A percentile compares a stretch with the other conserved stretches of the same genome.
phyloP scores from a whole-genome alignment of 1,140 invertebrate genomes.

The Calephelis nemesis region DNA sequence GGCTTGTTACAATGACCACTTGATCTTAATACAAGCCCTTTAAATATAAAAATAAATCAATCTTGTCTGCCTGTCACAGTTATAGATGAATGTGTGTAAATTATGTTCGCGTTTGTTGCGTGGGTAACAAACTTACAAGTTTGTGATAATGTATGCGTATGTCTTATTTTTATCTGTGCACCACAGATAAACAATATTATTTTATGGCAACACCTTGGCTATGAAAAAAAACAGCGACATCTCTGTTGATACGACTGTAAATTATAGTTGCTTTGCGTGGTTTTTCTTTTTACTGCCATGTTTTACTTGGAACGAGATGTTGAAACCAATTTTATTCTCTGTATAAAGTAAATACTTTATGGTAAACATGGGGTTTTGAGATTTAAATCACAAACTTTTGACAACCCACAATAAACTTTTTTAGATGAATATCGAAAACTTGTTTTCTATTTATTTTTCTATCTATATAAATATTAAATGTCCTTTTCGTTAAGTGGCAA shows the following conservation, averaged over 20 bases:
- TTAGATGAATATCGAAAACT: no score
- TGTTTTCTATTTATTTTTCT: no score
- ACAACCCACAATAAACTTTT: no score
- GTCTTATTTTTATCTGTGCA: constrained; percentile 35
- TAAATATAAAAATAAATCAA: constrained; percentile 46
- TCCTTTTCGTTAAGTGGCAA: no score
- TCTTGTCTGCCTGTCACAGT: constrained; percentile 35
- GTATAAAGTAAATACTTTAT: no score
- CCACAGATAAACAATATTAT: constrained; percentile 25
- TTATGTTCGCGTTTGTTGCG: constrained; percentile 33
- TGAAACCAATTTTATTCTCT: no score
- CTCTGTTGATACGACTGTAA: constrained; percentile 5
- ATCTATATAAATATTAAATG: no score
- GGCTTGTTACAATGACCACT: constrained; percentile 26
- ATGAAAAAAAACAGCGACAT: constrained; percentile 16
- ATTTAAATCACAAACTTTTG: no score
- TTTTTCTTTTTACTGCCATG: neutral
- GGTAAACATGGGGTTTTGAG: no score
- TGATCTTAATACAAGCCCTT: constrained; percentile 35
- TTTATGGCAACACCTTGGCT: constrained; percentile 1
- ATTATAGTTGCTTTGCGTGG: neutral
- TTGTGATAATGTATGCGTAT: constrained; percentile 33
- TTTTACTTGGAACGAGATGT: no score
- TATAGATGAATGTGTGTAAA: constrained; percentile 43
- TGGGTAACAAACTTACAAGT: constrained; percentile 38